Percentiles rank a stretch among this genome's conserved stretches.
These are phyloP conservation scores for Pseudochromis fuscus DNA, from an alignment of 2,797 vertebrate species.

Conservation along the genomic window DNA sequence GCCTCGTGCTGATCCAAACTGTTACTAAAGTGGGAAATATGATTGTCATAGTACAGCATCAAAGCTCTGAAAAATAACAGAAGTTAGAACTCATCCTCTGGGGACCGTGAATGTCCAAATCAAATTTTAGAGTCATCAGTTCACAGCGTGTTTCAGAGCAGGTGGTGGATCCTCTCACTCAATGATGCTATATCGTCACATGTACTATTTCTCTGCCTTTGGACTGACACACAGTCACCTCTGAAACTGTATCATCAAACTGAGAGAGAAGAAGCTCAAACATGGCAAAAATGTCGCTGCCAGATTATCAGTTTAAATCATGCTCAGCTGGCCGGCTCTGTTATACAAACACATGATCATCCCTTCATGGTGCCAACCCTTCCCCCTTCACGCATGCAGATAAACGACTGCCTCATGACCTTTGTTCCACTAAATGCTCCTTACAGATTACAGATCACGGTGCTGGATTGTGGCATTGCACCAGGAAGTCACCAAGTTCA, in stretches of 20 bases:
- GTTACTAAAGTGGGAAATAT: not conserved
- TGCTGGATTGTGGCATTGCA: constrained; percentile 3
- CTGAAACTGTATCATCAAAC: not conserved
- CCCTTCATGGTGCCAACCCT: constrained; percentile 4
- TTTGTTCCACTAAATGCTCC: constrained; percentile 42
- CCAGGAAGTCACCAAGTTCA: constrained; percentile 14
- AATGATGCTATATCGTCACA: not conserved
- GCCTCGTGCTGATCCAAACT: not conserved
- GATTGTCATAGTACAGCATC: not conserved
- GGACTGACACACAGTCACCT: constrained; percentile 20
- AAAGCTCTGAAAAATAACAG: constrained; percentile 10
- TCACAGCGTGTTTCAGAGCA: constrained; percentile 4
- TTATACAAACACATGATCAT: constrained; percentile 14
- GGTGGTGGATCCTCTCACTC: not conserved
- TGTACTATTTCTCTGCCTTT: not conserved
- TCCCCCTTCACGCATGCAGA: constrained; percentile 19
- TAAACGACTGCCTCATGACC: constrained; percentile 34
- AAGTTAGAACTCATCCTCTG: constrained; percentile 12
- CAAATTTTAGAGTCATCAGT: constrained; percentile 24
- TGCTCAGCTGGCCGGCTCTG: not conserved
- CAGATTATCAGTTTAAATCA: constrained; percentile 14
- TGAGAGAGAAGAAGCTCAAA: not conserved
- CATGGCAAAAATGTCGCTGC: not conserved
- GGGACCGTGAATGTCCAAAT: constrained; percentile 19
- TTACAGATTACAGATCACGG: constrained; percentile 41